Evolutionary conservation across 2,797 vertebrate species (phyloP).

Genomic region (Luscinia luscinia): DNA sequence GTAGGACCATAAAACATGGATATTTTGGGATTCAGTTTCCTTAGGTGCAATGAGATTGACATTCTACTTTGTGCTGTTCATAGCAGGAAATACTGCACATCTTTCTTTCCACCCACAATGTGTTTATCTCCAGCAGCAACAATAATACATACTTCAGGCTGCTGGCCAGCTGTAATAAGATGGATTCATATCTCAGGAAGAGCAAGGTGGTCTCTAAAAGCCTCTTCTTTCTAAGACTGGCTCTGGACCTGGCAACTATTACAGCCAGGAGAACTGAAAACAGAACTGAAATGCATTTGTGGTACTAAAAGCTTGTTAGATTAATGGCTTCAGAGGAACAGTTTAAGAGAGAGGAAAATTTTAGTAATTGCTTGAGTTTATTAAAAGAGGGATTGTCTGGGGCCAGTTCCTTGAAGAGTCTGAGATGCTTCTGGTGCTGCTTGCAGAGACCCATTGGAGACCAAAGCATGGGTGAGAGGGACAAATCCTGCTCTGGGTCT

Average conservation of each 20-base stretch:
- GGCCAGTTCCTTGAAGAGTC: neutral
- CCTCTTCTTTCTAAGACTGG: neutral
- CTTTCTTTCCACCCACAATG: neutral
- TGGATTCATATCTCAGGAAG: neutral
- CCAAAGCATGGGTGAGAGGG: neutral
- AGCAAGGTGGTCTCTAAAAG: neutral
- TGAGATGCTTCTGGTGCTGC: neutral
- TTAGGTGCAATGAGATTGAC: neutral
- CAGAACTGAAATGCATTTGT: neutral
- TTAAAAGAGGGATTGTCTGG: neutral
- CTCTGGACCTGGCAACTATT: neutral
- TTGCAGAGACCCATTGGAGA: neutral
- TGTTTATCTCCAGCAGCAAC: neutral
- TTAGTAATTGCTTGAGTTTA: neutral
- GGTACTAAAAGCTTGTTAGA: neutral
- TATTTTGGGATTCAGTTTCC: conserved; percentile 8
- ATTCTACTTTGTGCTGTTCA: neutral
- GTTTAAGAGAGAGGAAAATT: neutral
- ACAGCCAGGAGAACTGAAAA: neutral
- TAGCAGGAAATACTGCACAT: neutral
- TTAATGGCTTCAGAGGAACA: neutral
- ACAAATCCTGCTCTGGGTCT: neutral
- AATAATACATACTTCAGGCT: neutral
- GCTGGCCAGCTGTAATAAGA: neutral
- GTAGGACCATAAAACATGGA: neutral